Base-by-base conservation (phyloP, 2,113 vertebrate genomes). In the Pitta sordida region DNA sequence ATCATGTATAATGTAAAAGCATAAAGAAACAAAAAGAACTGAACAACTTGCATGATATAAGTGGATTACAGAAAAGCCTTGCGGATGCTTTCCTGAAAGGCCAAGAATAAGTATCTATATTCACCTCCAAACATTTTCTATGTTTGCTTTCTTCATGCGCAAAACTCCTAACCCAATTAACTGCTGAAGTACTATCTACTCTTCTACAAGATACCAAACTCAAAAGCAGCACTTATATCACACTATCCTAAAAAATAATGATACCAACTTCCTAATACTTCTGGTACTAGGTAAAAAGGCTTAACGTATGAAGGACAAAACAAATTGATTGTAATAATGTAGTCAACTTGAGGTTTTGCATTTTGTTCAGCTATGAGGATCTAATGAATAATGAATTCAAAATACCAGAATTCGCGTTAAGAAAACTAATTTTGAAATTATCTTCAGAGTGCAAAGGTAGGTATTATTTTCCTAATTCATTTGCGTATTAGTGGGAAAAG, bases 1-100 rank as follows among this genome's bases (percentile, higher is more conserved):
- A 81, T 96, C 69, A 83, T 36, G 9, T 89, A 69, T 82, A 83
- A 88, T 15, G 27, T 58, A 91, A 87, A 95, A 95, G 29, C 69
- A 55, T 64, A 87, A 92, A 75, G 55, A 91, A 91, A 51, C 29
- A 82, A 94, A 92, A 69, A 4, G 41, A 94, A 70, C 22, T 62
- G 18, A 43, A 67, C 24, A 84, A 20, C 80, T 87, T 79, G 49
- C 30, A 59, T 63, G 36, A 91, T 75, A 81, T 49, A 56, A 88
- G 11, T 39, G 9, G 59, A 77, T 53, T 36, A 37, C 53, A 77
- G 53, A 71, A 75, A 78, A 79, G 26, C 16, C 60, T 84, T 91
- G 29, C 81, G 49, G 83, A 89, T 58, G 14, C 27, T 73, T 94
- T 88, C 21, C 71, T 88, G 67, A 77, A 94, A 94, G 60, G n/a